Conservation (phyloP, 2,888 invertebrate genomes). For the Euzetes globulus region DNA sequence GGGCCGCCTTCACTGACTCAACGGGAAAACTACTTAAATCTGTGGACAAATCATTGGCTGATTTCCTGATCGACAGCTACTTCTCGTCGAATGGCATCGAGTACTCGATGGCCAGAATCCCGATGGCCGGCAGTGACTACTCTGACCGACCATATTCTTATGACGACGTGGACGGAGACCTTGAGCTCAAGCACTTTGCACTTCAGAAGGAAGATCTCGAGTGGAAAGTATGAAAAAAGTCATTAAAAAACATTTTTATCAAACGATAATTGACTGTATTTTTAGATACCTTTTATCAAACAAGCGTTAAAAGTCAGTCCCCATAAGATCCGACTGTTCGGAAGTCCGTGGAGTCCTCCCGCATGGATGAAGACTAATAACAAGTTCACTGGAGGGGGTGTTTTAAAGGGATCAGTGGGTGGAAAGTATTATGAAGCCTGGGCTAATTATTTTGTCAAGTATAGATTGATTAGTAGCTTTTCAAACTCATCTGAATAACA, state of each 20-base stretch:
- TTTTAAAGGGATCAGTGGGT: constrained; percentile 45
- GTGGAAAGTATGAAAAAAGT: constrained; percentile 55
- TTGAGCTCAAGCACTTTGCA: constrained; percentile 55
- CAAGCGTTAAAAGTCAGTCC: constrained; percentile 42
- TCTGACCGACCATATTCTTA: constrained; percentile 72
- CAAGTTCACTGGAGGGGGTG: constrained; percentile 50
- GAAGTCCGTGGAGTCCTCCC: constrained; percentile 54
- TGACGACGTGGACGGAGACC: constrained; percentile 56
- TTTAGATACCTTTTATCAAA: constrained; percentile 48
- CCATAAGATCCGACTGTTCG: constrained; percentile 49
- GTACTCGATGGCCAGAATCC: constrained; percentile 69
- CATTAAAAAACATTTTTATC: not conserved
- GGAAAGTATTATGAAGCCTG: constrained; percentile 57
- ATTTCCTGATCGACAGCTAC: constrained; percentile 53
- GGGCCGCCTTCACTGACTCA: constrained; percentile 71
- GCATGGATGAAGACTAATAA: constrained; percentile 55
- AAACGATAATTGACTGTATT: not conserved
- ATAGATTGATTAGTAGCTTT: no score
- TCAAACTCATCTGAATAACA: not conserved
- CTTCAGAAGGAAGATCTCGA: constrained; percentile 60
- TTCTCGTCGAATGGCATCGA: constrained; percentile 57
- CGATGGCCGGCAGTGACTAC: constrained; percentile 79
- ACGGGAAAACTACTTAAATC: constrained; percentile 62
- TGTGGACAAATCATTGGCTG: constrained; percentile 53
- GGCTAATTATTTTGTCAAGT: not conserved